phyloP scores from a whole-genome alignment of 2,888 invertebrate genomes.

The Platycheirus albimanus region DNA sequence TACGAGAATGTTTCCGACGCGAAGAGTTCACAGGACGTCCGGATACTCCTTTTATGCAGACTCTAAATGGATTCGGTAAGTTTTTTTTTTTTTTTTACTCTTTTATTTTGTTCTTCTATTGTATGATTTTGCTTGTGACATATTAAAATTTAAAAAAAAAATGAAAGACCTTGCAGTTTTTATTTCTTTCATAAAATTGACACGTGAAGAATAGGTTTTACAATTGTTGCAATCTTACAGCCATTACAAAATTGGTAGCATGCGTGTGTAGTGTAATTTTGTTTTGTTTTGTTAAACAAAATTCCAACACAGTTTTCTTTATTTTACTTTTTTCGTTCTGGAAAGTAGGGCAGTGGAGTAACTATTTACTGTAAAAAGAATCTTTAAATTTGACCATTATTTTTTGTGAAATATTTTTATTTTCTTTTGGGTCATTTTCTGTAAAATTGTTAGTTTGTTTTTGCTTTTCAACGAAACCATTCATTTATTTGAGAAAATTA shows the following conservation, averaged over 20 bases:
- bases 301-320: not conserved
- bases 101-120: too few relatives aligned
- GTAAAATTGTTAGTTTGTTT: not conserved
- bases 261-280: not conserved
- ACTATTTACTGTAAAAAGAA: too few relatives aligned
- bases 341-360: constrained; percentile 23
- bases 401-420: too few relatives aligned
- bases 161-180: not conserved
- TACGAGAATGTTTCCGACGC: constrained; percentile 92
- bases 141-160: not conserved
- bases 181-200: not conserved
- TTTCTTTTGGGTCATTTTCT: not conserved
- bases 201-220: not conserved
- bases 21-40: constrained; percentile 95
- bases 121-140: not conserved
- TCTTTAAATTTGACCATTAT: too few relatives aligned
- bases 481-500: too few relatives aligned
- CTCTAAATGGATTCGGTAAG: constrained; percentile 95
- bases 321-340: not conserved
- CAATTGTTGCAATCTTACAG: not conserved
- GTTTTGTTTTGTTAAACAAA: not conserved
- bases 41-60: constrained; percentile 92
- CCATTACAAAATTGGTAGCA: constrained; percentile 2
- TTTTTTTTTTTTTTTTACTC: constrained; percentile 76
- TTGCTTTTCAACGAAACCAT: not conserved